These are phyloP conservation scores for Corythornis vintsioides DNA, from an alignment of 2,113 vertebrate genomes.

Conservation along the genomic window DNA sequence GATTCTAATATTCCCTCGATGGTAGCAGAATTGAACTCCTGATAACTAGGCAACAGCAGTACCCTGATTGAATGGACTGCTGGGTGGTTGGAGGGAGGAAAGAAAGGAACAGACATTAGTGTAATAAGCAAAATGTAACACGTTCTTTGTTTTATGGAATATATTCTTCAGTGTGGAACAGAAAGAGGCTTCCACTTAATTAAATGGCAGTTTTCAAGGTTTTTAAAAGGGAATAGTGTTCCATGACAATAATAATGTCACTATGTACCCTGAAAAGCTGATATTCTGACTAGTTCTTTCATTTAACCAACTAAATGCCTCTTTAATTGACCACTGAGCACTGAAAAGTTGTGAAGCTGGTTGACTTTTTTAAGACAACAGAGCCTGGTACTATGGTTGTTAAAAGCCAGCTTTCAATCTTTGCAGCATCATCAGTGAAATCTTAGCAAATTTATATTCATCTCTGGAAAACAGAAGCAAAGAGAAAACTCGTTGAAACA, in stretches of 20 bases:
- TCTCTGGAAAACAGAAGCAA: neutral
- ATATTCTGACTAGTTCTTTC: constrained; percentile 18
- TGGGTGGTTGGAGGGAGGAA: neutral
- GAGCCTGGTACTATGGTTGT: neutral
- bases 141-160: constrained; percentile 4
- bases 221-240: constrained; percentile 39
- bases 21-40: neutral
- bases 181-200: neutral
- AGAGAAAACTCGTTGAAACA: constrained; percentile 26
- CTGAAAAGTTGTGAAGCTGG: neutral
- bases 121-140: constrained; percentile 13
- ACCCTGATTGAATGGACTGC: constrained; percentile 1
- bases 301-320: constrained; percentile 19
- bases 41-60: constrained; percentile 23
- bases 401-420: neutral
- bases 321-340: neutral
- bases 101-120: neutral
- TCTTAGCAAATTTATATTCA: neutral
- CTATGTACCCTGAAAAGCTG: neutral
- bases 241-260: neutral
- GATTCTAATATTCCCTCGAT: neutral
- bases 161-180: neutral
- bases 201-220: constrained; percentile 9
- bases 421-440: neutral
- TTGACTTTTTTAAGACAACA: neutral